phyloP scores from a whole-genome alignment of 2,113 vertebrate genomes.

The Menidia beryllina region DNA sequence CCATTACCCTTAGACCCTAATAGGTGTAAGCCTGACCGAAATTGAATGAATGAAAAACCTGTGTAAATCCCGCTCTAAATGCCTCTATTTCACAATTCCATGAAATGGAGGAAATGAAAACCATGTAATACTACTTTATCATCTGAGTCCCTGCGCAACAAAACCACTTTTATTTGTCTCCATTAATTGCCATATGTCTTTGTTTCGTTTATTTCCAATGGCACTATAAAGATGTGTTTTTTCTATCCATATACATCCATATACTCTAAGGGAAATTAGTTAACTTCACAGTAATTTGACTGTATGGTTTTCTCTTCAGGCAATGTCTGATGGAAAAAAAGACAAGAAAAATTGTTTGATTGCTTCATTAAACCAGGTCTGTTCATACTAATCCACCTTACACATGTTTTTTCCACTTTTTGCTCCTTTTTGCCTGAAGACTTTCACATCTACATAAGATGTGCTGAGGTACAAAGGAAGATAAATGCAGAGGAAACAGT shows the following conservation, averaged over 20 bases:
- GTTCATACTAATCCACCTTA: background rate
- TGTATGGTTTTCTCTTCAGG: too few species aligned
- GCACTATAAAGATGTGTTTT: constrained; percentile 2
- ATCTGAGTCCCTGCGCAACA: constrained; percentile 1
- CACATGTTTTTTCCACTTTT: constrained; percentile 2
- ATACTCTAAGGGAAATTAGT: constrained; percentile 5
- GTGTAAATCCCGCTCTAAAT: too few species aligned
- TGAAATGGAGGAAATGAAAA: too few species aligned
- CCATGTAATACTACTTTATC: background rate
- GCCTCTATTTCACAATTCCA: too few species aligned
- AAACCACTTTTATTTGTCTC: constrained; percentile 15
- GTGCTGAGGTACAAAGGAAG: background rate
- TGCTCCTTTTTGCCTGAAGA: background rate
- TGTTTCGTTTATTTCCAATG: constrained; percentile 23
- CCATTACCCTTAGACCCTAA: too few species aligned
- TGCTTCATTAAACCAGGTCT: constrained; percentile 9
- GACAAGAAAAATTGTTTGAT: constrained; percentile 13
- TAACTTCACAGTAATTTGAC: too few species aligned
- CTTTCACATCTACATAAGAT: background rate
- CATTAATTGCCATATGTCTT: constrained; percentile 23
- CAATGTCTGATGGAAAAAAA: constrained; percentile 26
- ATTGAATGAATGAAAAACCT: too few species aligned
- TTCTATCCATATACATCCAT: background rate
- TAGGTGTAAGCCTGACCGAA: too few species aligned
- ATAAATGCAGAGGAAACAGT: background rate